Conservation (phyloP, 2,797 vertebrate species). For the Balearica regulorum region DNA sequence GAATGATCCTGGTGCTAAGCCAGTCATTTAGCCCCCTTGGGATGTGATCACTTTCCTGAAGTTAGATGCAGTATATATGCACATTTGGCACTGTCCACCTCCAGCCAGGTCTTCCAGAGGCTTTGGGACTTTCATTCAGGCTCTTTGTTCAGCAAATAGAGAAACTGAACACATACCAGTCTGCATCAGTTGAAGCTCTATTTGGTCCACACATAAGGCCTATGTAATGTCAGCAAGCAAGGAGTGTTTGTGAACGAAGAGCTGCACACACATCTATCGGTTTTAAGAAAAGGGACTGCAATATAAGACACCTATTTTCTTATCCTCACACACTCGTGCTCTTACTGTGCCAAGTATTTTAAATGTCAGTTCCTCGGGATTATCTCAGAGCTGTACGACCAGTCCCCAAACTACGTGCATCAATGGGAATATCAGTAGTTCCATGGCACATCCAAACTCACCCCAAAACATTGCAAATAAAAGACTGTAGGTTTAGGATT, state of each 20-base stretch:
- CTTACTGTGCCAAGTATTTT: background rate
- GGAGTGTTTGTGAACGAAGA: background rate
- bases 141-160: background rate
- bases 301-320: conserved; percentile 14
- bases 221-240: background rate
- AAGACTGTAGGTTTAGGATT: conserved; percentile 42
- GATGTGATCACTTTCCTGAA: background rate
- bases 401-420: conserved; percentile 19
- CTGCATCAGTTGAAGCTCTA: background rate
- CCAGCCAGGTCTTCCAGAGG: background rate
- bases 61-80: background rate
- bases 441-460: conserved; percentile 25
- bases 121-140: background rate
- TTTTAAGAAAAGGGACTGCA: background rate
- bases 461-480: background rate
- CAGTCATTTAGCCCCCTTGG: background rate
- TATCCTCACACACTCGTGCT: background rate
- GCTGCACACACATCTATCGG: background rate
- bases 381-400: conserved; percentile 2
- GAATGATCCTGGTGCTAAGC: background rate
- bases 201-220: background rate
- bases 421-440: background rate
- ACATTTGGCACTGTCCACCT: background rate
- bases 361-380: conserved; percentile 4
- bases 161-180: background rate